phyloP scores from a whole-genome alignment of 2,113 vertebrate species.

The Onychostruthus taczanowskii region DNA sequence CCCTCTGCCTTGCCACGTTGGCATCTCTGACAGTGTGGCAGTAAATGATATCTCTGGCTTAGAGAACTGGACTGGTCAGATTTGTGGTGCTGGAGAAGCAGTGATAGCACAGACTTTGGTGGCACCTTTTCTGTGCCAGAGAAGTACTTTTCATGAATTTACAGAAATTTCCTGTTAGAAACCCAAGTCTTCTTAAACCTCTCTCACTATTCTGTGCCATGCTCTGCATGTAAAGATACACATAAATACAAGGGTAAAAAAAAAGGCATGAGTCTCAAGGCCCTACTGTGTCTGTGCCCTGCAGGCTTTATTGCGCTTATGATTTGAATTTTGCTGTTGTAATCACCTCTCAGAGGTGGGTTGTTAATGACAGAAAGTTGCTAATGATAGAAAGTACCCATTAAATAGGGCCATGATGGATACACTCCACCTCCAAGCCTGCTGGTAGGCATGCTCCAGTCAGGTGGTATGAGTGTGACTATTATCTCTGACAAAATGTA shows the following conservation, averaged over 20 bases:
- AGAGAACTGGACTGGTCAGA: not conserved
- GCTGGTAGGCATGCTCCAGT: not conserved
- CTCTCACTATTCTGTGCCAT: not conserved
- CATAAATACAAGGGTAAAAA: not conserved
- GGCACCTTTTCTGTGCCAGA: not conserved
- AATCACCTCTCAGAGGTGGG: not conserved
- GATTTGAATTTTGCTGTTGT: not conserved
- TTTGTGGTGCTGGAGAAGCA: not conserved
- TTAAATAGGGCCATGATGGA: not conserved
- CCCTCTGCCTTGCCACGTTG: not conserved
- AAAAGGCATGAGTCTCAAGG: rapidly evolving
- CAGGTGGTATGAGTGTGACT: not conserved
- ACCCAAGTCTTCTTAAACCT: not conserved
- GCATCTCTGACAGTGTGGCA: not conserved
- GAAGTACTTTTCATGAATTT: not conserved
- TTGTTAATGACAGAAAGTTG: not conserved
- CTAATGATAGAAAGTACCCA: not conserved
- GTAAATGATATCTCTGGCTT: not conserved
- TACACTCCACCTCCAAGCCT: not conserved
- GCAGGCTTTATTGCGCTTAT: not conserved
- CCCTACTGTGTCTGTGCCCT: not conserved
- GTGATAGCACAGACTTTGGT: not conserved
- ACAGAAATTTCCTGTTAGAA: not conserved
- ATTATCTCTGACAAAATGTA: not conserved
- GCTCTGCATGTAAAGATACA: not conserved